Base-by-base conservation (phyloP, 2,113 vertebrate genomes). In the Galbula dea region DNA sequence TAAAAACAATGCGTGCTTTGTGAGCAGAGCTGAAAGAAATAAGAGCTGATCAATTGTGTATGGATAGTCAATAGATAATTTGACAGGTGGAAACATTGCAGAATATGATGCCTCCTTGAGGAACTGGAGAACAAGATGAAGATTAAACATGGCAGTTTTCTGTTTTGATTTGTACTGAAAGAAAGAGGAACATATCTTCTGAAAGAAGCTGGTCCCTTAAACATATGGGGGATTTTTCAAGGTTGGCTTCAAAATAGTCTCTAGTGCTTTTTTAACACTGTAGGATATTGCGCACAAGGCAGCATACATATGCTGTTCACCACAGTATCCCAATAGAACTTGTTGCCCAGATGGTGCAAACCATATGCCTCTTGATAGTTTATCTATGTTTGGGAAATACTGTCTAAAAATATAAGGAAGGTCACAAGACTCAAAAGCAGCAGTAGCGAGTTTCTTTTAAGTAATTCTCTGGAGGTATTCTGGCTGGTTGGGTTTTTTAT, bases 141-240 rank as follows among this genome's bases (percentile, higher is more conserved):
- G 58, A 92, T 92, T 71, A 77, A 93, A 93, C 80, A 73, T 90
- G 79, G 73, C 77, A 91, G 49, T 94, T 94, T 76, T 79, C 55
- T 90, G 92, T 85, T 96, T 97, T 94, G 91, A 91, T 97, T 95
- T 94, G 88, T 94, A 82, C 46, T 93, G 81, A 77, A 96, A 95
- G 90, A 94, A 92, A 94, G 83, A 95, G 74, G 69, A 95, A 63
- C 59, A 78, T 36, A 90, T 93, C 85, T 94, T 86, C 69, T 85
- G 95, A 90, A 97, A 79, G 55, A 88, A 95, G 82, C 75, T 71
- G 41, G 81, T 90, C 95, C 89, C 90, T 91, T 95, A 97, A 93
- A 96, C 87, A 97, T 96, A 97, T 95, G 96, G 94, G 91, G 55
- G 63, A 76, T 95, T 92, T 96, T 97, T 97, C 88, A 96, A 90